phyloP scores from a whole-genome alignment of 2,888 invertebrate genomes.

The Hanleya hanleyi region DNA sequence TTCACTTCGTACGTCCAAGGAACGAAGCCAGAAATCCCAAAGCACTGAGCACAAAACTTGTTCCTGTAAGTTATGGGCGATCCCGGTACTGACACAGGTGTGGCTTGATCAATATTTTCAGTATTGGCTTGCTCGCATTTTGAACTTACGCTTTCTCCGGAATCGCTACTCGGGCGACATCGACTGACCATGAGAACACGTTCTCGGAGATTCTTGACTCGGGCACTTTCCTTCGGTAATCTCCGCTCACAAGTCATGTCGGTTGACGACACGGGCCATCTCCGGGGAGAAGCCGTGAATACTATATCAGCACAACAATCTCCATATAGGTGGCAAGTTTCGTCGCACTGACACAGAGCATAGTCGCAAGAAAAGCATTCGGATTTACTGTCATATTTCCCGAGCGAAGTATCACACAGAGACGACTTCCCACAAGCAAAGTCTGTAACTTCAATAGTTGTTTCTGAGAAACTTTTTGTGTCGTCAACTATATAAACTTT shows the following conservation, averaged over 20 bases:
- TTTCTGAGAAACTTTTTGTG: not conserved
- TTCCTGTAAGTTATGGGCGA: not conserved
- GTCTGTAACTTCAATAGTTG: not conserved
- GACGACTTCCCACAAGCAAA: not conserved
- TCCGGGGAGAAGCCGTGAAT: not conserved
- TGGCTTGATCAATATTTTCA: not conserved
- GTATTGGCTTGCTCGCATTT: not conserved
- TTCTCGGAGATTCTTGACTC: not conserved
- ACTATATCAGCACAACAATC: not conserved
- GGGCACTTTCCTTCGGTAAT: not conserved
- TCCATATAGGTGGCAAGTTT: not conserved
- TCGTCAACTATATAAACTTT: not conserved
- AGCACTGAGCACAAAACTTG: not conserved
- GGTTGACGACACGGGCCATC: too few species aligned
- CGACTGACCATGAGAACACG: not conserved
- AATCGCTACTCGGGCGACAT: not conserved
- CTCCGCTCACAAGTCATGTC: too few species aligned
- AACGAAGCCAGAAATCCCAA: not conserved
- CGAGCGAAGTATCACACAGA: not conserved
- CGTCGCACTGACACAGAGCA: not conserved
- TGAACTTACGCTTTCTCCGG: not conserved
- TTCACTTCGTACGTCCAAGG: not conserved
- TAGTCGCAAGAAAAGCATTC: not conserved
- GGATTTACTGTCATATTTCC: not conserved
- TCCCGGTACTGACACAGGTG: not conserved